Percentiles rank a stretch among this genome's conserved stretches.
Evolutionary conservation across 2,797 vertebrate genomes (phyloP).

Genomic region (Periophthalmus magnuspinnatus): DNA sequence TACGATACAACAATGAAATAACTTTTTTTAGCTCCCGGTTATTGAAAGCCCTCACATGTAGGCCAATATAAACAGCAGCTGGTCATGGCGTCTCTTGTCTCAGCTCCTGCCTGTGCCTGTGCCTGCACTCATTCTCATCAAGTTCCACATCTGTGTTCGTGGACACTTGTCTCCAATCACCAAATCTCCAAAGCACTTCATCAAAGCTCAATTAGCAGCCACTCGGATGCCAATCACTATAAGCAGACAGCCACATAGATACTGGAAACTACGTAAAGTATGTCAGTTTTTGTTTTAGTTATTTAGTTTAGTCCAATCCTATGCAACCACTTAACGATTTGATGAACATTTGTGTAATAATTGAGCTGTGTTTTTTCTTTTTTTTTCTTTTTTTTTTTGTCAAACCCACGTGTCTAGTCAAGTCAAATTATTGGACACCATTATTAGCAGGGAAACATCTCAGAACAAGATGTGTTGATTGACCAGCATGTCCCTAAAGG

Average conservation of each 20-base stretch:
- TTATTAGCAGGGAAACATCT: conserved; percentile 56
- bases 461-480: conserved; percentile 45
- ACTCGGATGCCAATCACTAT: conserved; percentile 38
- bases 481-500: conserved; percentile 29
- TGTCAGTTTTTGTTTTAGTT: neutral
- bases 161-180: conserved; percentile 46
- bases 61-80: conserved; percentile 37
- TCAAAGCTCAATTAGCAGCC: conserved; percentile 63
- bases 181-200: conserved; percentile 60
- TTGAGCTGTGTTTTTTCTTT: neutral
- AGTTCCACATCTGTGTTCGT: conserved; percentile 65
- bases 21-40: neutral
- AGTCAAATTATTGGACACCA: conserved; percentile 32
- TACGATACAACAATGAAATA: neutral
- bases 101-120: conserved; percentile 27
- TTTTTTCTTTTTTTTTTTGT: neutral
- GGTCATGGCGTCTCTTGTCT: conserved; percentile 24
- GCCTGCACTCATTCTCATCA: conserved; percentile 64
- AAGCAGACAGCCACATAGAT: no score
- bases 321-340: neutral
- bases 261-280: no score
- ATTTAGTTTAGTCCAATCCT: conserved; percentile 28
- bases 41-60: neutral
- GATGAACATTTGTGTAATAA: neutral
- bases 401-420: neutral